A percentile compares a stretch with the other conserved stretches of the same genome.
Evolutionary conservation across 2,113 vertebrate genomes (phyloP).

Genomic region (Dryoscopus gambensis): DNA sequence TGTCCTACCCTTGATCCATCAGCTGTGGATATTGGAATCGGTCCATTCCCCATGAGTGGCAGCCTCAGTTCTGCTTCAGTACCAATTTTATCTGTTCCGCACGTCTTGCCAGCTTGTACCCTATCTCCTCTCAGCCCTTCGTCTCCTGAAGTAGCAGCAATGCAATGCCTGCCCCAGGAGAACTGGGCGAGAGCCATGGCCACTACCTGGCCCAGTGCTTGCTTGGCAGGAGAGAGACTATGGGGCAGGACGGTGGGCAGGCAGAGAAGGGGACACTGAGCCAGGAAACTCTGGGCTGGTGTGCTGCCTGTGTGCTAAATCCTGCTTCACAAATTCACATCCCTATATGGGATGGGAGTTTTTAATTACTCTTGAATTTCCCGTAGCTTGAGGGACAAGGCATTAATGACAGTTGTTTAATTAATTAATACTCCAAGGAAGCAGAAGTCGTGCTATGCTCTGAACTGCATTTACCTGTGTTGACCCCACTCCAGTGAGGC

Average conservation of each 20-base stretch:
- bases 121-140: not conserved
- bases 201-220: too few species aligned
- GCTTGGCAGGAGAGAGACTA: not conserved
- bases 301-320: not conserved
- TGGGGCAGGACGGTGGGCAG: too few species aligned
- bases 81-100: not conserved
- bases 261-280: not conserved
- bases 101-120: not conserved
- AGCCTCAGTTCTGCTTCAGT: not conserved
- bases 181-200: fast-evolving
- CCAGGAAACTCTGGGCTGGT: not conserved
- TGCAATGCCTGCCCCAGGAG: not conserved
- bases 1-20: not conserved
- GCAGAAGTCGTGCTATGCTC: not conserved
- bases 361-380: not conserved
- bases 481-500: not conserved
- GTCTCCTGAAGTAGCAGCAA: not conserved
- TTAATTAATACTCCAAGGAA: conserved; percentile 9
- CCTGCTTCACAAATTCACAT: not conserved
- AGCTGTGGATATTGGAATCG: not conserved
- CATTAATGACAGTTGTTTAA: not conserved
- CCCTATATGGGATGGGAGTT: not conserved
- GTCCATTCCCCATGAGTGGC: fast-evolving
- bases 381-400: not conserved
- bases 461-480: not conserved